phyloP scores from a whole-genome alignment of 2,113 vertebrate species.

The Speoplatyrhinus poulsoni region DNA sequence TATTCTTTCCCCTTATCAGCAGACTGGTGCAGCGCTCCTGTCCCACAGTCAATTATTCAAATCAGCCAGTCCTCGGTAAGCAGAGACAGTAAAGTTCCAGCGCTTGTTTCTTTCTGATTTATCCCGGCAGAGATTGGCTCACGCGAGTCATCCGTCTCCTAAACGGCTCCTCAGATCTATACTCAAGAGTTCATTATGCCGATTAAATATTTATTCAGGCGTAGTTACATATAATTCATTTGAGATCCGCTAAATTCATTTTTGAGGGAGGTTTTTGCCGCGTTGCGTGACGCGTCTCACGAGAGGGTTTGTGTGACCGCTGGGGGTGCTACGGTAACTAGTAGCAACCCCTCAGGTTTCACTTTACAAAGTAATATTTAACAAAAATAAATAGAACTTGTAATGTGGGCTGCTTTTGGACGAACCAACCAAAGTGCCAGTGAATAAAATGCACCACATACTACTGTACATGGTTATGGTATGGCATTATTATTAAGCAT shows the following conservation, averaged over 20 bases:
- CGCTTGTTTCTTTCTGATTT: slow-evolving; percentile 58
- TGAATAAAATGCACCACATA: too few relatives aligned
- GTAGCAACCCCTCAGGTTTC: too few relatives aligned
- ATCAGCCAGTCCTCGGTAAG: slow-evolving; percentile 63
- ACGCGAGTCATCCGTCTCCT: slow-evolving; percentile 67
- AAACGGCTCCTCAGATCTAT: slow-evolving; percentile 74
- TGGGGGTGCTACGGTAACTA: too few relatives aligned
- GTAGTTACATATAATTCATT: slow-evolving; percentile 73
- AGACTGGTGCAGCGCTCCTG: slow-evolving; percentile 36
- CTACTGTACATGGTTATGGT: too few relatives aligned
- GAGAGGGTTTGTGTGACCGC: not conserved
- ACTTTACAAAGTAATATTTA: too few relatives aligned
- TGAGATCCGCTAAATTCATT: slow-evolving; percentile 64
- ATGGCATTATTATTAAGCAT: too few relatives aligned
- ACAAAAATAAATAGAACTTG: too few relatives aligned
- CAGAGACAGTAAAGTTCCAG: slow-evolving; percentile 52
- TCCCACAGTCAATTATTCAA: slow-evolving; percentile 75
- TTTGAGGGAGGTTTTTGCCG: slow-evolving; percentile 48
- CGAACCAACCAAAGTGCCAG: too few relatives aligned
- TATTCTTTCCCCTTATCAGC: slow-evolving; percentile 65
- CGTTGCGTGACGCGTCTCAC: slow-evolving; percentile 34
- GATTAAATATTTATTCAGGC: slow-evolving; percentile 74
- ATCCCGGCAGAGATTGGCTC: slow-evolving; percentile 61
- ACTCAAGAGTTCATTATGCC: slow-evolving; percentile 76
- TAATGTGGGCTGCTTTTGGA: too few relatives aligned